Base-by-base conservation (phyloP, 92 coral and sea anemone genomes). In the Porites evermanni region DNA sequence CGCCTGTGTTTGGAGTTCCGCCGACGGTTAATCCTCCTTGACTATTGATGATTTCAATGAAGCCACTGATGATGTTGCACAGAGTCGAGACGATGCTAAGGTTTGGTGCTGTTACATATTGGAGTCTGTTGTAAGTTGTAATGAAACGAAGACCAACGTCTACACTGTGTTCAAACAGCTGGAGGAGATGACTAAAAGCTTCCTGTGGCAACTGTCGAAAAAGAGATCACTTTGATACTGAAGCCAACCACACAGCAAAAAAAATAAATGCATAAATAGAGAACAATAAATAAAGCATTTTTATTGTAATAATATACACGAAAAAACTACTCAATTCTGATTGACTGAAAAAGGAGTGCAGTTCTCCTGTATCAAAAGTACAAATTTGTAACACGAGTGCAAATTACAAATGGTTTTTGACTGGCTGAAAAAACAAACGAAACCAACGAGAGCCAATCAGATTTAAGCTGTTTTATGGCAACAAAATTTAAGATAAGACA, bases 71-170 rank as follows among this genome's bases (percentile, higher is more conserved):
- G 54, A 97, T 95, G 72, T 90, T 90, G 75, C 98, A 95, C 58
- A 95, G 89, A 1, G 95, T 88, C 16, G 91, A 77, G 4, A 97
- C 92, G 21, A 90, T 85, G 72, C 98, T 95, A 3, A 95, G 93
- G 17, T 84, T 77, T 47, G 97, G 96, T n/a, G 94, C 91, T 24
- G 88, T 78, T 63, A 95, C 75, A 74, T 86, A 82, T 73, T 93
- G 99, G 71, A 89, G 86, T 44, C 85, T 70, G 58, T 82, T 68
- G 87, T 95, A 88, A 7, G 78, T 78, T n/a, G 91, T 80, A 17
- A 90, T 77, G 85, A 97, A 97, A 17, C 85, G 79, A 20, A 95
- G 89, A n/a, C 98, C 99, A 12, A 68, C 91, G 78, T 95, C 96
- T 10, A 95, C 68, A 72, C 93, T 93, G 86, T 86, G 92, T 29